Conservation (phyloP, 2,797 vertebrate genomes). For the Oceanodroma leucorhoa region DNA sequence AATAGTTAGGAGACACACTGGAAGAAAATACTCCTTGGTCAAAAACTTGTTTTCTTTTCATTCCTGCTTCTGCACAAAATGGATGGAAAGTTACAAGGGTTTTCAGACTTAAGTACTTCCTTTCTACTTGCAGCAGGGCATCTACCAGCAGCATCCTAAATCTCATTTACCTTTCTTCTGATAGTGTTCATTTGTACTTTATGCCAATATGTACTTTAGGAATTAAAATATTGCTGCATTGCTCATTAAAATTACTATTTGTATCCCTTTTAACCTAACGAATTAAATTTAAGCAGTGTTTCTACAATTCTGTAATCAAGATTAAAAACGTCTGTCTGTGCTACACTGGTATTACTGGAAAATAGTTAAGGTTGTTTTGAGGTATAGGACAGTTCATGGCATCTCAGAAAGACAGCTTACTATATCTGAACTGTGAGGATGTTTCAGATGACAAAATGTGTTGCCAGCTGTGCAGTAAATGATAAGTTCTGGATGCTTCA, state of each 20-base stretch:
- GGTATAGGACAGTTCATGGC: background rate
- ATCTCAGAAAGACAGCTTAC: background rate
- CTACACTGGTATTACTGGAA: background rate
- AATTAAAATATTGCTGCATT: background rate
- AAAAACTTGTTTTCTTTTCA: background rate
- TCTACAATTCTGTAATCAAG: background rate
- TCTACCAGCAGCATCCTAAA: background rate
- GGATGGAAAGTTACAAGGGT: background rate
- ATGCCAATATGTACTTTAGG: fast-evolving
- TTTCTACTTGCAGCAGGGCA: background rate
- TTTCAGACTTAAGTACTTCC: background rate
- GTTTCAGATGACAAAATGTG: background rate
- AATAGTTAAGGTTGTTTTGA: background rate
- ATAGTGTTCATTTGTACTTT: background rate
- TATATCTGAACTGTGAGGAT: background rate
- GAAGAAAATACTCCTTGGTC: background rate
- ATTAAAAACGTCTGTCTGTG: background rate
- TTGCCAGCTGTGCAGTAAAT: background rate
- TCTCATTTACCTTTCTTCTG: background rate
- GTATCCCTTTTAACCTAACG: background rate
- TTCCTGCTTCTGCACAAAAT: background rate
- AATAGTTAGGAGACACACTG: background rate
- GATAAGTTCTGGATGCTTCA: background rate
- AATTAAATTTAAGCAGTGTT: background rate
- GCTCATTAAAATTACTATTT: background rate